Base-by-base conservation (phyloP, 2,888 invertebrate genomes). In the Eupelmus urozonus region DNA sequence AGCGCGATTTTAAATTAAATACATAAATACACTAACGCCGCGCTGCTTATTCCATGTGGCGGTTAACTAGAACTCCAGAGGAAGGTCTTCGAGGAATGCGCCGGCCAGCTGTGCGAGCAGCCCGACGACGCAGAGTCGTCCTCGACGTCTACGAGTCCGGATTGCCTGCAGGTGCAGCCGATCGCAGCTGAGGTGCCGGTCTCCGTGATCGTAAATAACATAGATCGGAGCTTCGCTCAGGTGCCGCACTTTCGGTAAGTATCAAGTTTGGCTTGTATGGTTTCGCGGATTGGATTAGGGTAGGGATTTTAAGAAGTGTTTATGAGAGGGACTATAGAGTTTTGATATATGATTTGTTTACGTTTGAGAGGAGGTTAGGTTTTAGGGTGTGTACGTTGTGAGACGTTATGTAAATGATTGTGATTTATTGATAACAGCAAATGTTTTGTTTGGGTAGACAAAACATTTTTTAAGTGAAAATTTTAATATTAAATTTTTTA, bases 71-170 rank as follows among this genome's bases (percentile, higher is more conserved):
- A 76, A 25, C 53, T 81, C 16, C 80, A 81, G 55, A 75, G 62
- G 27, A 81, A 74, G 16, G 20, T 81, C 18, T 81, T 81, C 65
- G 57, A 76, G 42, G 78, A 81, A 51, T 81, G 78, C 27, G 57
- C 20, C 7, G 59, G 5, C 1, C 60, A 71, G n/a, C n/a, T n/a
- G n/a, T 60, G 25, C 0, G 25, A 3, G 18, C 13, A 25, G 16
- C 23, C 27, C 20, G 49, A 27, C 0, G 55, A 7, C 42, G 11
- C 0, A 29, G 62, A 9, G 11, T 57, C 27, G 0, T 25, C 29
- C 29, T 60, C 42, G 9, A 16, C 67, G 49, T n/a, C n/a, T n/a
- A 20, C 42, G 13, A 7, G 51, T 25, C 13, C 11, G n/a, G n/a
- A n/a, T n/a, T n/a, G n/a, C n/a, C n/a, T n/a, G n/a, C n/a, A n/a